Evolutionary conservation across 2,888 invertebrate genomes (phyloP).

Genomic region (Pseudococcus viburni): DNA sequence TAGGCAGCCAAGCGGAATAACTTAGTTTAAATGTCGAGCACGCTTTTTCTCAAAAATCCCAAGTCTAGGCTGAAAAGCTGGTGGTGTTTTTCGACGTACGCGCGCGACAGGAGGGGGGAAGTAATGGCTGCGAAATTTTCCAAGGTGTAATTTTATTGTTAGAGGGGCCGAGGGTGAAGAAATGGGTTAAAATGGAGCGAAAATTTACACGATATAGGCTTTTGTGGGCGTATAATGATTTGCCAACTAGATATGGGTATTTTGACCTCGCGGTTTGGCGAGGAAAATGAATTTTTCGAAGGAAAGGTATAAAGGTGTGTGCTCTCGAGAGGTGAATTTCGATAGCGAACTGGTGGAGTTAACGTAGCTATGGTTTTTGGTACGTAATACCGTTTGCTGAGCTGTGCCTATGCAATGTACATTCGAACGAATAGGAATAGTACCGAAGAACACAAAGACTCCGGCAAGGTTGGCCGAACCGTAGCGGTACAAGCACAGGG

Average conservation of each 20-base stretch:
- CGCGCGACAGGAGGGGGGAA: neutral
- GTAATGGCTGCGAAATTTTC: constrained; percentile 12
- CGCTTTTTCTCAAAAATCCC: neutral
- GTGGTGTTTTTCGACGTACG: neutral
- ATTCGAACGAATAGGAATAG: neutral
- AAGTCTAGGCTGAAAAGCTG: neutral
- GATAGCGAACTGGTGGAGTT: too few species aligned
- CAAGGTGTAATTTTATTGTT: neutral
- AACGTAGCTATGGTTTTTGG: neutral
- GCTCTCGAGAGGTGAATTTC: neutral
- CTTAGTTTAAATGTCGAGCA: constrained; percentile 15
- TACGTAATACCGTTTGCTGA: neutral
- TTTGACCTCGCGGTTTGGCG: neutral
- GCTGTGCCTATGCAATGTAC: neutral
- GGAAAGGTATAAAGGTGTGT: neutral
- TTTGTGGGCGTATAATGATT: neutral
- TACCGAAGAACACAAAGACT: constrained; percentile 7
- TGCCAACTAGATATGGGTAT: constrained; percentile 22
- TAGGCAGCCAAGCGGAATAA: neutral
- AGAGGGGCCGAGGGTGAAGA: neutral
- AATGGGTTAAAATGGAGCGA: neutral
- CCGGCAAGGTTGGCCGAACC: constrained; percentile 36
- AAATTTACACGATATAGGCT: neutral
- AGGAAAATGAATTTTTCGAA: neutral
- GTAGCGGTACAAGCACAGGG: neutral